phyloP scores from a whole-genome alignment of 2,797 vertebrate species.

The Xenopus petersii region DNA sequence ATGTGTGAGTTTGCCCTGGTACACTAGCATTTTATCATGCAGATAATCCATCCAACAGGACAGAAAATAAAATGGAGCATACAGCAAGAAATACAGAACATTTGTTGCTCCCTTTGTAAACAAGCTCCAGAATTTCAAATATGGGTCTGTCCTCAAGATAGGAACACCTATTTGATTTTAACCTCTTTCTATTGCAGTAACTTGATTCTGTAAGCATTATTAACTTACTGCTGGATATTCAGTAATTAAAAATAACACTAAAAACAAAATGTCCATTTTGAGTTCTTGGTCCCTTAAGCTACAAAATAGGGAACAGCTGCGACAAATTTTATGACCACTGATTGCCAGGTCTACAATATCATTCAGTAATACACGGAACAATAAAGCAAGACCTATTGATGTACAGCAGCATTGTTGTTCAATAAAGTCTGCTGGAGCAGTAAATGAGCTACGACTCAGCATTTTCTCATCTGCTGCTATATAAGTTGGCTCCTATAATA shows the following conservation, averaged over 20 bases:
- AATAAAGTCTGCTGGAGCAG: conserved; percentile 44
- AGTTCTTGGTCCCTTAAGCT: conserved; percentile 41
- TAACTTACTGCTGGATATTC: too few relatives aligned
- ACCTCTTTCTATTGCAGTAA: too few relatives aligned
- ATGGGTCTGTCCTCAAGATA: too few relatives aligned
- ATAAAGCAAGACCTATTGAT: conserved; percentile 48
- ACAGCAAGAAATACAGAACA: too few relatives aligned
- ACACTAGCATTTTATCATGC: too few relatives aligned
- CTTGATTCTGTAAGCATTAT: too few relatives aligned
- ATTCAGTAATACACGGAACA: conserved; percentile 47
- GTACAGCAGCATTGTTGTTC: conserved; percentile 46
- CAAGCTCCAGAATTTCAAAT: too few relatives aligned
- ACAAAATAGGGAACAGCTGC: conserved; percentile 39
- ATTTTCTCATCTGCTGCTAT: conserved; percentile 26
- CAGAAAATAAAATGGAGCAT: too few relatives aligned
- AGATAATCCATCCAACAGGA: too few relatives aligned
- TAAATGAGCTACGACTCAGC: conserved; percentile 48
- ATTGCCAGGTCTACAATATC: conserved; percentile 45
- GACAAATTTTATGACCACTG: conserved; percentile 38
- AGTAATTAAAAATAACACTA: background rate
- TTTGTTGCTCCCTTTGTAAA: too few relatives aligned
- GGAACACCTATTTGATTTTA: too few relatives aligned
- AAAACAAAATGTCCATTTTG: conserved; percentile 40
- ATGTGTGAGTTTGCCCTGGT: too few relatives aligned
- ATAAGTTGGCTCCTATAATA: conserved; percentile 10